Percentiles rank a stretch among this genome's conserved stretches.
Evolutionary conservation across 2,113 vertebrate species (phyloP).

Genomic region (Carollia perspicillata): DNA sequence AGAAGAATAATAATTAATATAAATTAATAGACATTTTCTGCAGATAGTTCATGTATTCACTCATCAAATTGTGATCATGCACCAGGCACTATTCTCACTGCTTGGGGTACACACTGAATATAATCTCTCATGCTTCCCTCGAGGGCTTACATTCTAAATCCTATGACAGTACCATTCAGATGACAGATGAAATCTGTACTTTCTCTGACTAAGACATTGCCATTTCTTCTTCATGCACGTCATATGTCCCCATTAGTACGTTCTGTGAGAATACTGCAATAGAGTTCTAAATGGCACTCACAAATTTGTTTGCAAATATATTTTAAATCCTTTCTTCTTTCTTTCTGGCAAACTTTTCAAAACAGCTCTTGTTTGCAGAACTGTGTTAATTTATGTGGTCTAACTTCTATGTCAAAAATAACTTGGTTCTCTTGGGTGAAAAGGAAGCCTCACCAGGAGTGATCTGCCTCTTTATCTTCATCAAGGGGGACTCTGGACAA

Average conservation of each 20-base stretch:
- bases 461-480: conserved; percentile 79
- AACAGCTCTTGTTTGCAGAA: conserved; percentile 61
- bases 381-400: conserved; percentile 59
- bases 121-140: neutral
- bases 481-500: conserved; percentile 81
- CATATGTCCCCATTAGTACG: neutral
- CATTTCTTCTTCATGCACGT: neutral
- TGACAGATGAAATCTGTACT: neutral
- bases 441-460: conserved; percentile 70
- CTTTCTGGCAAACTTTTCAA: conserved; percentile 54
- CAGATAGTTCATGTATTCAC: neutral
- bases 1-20: neutral
- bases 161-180: neutral
- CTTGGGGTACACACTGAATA: neutral
- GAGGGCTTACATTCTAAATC: neutral
- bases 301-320: conserved; percentile 20
- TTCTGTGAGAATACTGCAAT: neutral
- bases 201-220: neutral
- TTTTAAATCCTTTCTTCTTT: conserved; percentile 27
- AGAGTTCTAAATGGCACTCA: conserved; percentile 13
- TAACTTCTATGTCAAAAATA: conserved; percentile 71
- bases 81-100: neutral
- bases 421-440: conserved; percentile 71
- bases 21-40: neutral
- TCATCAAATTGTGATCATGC: neutral